Evolutionary conservation across 2,888 invertebrate genomes (phyloP).

Genomic region (Aplocera efformata): DNA sequence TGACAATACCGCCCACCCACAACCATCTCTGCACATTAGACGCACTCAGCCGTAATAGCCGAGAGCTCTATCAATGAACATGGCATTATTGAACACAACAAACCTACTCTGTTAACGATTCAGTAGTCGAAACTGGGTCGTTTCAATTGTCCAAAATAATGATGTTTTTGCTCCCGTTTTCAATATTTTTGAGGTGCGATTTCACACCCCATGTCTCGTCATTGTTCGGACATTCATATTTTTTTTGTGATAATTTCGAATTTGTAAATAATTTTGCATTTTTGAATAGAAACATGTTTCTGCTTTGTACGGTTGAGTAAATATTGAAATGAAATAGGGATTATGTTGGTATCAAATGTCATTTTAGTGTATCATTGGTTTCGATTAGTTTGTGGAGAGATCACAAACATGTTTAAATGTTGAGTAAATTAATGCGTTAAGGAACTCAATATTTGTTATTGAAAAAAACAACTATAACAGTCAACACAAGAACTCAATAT

Average conservation of each 20-base stretch:
- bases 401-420: too few relatives aligned
- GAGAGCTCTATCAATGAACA: conserved; percentile 54
- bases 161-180: conserved; percentile 43
- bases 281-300: conserved; percentile 14
- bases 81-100: conserved; percentile 33
- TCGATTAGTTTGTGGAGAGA: too few relatives aligned
- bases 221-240: conserved; percentile 24
- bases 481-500: too few relatives aligned
- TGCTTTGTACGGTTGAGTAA: conserved; percentile 3
- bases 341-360: too few relatives aligned
- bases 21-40: conserved; percentile 44
- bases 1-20: conserved; percentile 69
- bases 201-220: conserved; percentile 36
- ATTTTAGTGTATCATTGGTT: too few relatives aligned
- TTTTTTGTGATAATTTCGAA: conserved; percentile 15
- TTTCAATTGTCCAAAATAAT: conserved; percentile 57
- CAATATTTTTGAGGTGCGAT: conserved; percentile 42
- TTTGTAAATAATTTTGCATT: conserved; percentile 10
- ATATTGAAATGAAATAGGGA: background rate
- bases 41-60: conserved; percentile 62
- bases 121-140: conserved; percentile 63
- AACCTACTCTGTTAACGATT: conserved; percentile 28
- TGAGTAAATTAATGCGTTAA: too few relatives aligned
- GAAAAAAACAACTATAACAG: too few relatives aligned
- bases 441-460: too few relatives aligned